phyloP scores from a whole-genome alignment of 2,888 invertebrate species.

The Colletes collaris region DNA sequence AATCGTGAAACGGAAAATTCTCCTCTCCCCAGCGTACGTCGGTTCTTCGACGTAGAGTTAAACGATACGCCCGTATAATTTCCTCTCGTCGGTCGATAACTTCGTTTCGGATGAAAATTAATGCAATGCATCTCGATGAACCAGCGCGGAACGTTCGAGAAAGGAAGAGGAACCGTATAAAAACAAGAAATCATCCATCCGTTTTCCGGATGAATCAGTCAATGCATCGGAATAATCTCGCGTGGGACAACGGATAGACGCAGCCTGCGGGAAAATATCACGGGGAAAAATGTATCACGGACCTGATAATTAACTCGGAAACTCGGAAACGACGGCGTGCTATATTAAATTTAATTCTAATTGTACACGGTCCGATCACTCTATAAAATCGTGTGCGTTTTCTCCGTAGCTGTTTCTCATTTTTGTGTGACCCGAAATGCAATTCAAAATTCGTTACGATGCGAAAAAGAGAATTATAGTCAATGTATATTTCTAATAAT shows the following conservation, averaged over 20 bases:
- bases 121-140: conserved; percentile 24
- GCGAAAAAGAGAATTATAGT: no score
- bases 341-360: no score
- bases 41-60: conserved; percentile 41
- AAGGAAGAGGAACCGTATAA: background rate
- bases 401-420: no score
- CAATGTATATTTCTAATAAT: no score
- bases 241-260: conserved; percentile 3
- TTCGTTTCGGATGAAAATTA: conserved; percentile 45
- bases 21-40: conserved; percentile 5
- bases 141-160: conserved; percentile 7
- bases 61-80: conserved; percentile 38
- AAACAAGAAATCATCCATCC: conserved; percentile 19
- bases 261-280: background rate
- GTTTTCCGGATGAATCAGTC: conserved; percentile 39
- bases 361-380: no score
- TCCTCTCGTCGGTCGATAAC: conserved; percentile 34
- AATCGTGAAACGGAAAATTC: conserved; percentile 25
- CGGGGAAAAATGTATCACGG: no score
- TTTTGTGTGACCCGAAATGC: no score
- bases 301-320: no score
- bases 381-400: no score
- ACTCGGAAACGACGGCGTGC: no score
- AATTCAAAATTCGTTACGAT: no score
- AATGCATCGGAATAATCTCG: conserved; percentile 36